Conservation (phyloP, 2,113 vertebrate genomes). For the Sclerurus mexicanus region DNA sequence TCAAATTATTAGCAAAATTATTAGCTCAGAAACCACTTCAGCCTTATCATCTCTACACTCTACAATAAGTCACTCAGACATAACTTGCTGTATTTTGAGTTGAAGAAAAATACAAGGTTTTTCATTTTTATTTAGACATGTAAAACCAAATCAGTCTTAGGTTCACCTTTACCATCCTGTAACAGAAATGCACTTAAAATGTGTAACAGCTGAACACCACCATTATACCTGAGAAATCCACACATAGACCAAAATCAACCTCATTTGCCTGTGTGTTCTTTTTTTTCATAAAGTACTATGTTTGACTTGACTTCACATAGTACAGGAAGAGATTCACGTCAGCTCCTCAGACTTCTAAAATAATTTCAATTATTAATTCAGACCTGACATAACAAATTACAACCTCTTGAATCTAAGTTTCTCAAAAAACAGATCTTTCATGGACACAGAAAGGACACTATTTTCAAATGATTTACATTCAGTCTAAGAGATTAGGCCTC, state of each 20-base stretch:
- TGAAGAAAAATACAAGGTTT: neutral
- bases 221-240: neutral
- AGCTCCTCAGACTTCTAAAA: constrained; percentile 20
- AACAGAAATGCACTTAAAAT: neutral
- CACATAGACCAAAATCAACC: neutral
- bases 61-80: neutral
- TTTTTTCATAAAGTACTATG: neutral
- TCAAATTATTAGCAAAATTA: neutral
- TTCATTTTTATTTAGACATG: neutral
- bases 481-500: neutral
- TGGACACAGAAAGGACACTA: neutral
- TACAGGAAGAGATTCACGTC: neutral
- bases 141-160: neutral
- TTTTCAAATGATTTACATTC: constrained; percentile 46
- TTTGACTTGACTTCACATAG: neutral
- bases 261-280: neutral
- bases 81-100: neutral
- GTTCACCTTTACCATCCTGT: neutral
- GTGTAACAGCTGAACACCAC: neutral
- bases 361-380: constrained; percentile 19
- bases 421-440: constrained; percentile 33
- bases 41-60: neutral
- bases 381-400: neutral
- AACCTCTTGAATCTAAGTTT: constrained; percentile 7
- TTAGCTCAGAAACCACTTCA: neutral